phyloP scores from a whole-genome alignment of 1,140 invertebrate genomes.

The Anastrepha ludens region DNA sequence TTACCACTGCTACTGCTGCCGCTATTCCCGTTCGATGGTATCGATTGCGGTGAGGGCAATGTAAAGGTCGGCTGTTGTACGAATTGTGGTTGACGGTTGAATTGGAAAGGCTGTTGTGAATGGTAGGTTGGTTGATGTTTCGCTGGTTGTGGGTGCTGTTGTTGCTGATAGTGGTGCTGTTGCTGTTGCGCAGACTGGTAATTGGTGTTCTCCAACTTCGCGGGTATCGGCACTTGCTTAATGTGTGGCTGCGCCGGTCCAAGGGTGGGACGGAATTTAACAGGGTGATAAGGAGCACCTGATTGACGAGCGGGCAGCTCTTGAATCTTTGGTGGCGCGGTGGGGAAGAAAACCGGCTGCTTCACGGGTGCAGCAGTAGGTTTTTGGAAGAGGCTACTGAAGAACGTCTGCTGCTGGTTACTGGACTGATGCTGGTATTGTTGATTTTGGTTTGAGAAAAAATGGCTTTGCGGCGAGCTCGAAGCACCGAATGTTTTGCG shows the following conservation, averaged over 20 bases:
- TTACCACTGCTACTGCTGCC: slow-evolving; percentile 49
- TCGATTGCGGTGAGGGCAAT: slow-evolving; percentile 66
- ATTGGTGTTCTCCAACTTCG: slow-evolving; percentile 64
- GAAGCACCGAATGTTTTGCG: slow-evolving; percentile 62
- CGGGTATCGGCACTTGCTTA: slow-evolving; percentile 66
- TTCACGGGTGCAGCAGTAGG: slow-evolving; percentile 75
- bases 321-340: slow-evolving; percentile 71
- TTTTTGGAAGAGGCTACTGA: slow-evolving; percentile 58
- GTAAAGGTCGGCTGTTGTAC: slow-evolving; percentile 63
- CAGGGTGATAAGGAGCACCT: slow-evolving; percentile 71
- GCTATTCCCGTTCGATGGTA: slow-evolving; percentile 67
- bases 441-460: slow-evolving; percentile 75
- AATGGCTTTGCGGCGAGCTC: slow-evolving; percentile 70
- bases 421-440: slow-evolving; percentile 66
- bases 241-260: slow-evolving; percentile 65
- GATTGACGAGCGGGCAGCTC: slow-evolving; percentile 70
- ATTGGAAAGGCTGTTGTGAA: slow-evolving; percentile 73
- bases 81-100: slow-evolving; percentile 69
- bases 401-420: slow-evolving; percentile 59
- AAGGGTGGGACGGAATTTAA: slow-evolving; percentile 71
- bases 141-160: slow-evolving; percentile 60
- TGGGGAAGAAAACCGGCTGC: slow-evolving; percentile 75
- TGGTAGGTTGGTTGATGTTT: slow-evolving; percentile 62
- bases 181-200: slow-evolving; percentile 60
- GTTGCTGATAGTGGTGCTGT: slow-evolving; percentile 54